phyloP scores from a whole-genome alignment of 2,113 vertebrate genomes.

The Anarrhichthys ocellatus region DNA sequence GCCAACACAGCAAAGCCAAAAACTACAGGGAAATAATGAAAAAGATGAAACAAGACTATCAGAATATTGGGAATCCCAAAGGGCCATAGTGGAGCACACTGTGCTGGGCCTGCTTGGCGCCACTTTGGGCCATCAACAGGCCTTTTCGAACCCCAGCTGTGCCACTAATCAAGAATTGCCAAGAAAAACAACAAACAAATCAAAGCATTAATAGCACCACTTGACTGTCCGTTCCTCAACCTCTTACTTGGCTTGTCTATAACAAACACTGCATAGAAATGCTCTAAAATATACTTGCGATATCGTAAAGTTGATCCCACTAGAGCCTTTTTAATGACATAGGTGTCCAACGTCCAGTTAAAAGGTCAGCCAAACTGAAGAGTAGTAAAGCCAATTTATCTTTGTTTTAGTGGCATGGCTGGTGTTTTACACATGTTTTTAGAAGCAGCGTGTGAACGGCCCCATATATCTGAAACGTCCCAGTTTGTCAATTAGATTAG shows the following conservation, averaged over 20 bases:
- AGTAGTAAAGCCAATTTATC: too few relatives aligned
- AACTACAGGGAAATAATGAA: background rate
- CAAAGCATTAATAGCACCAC: background rate
- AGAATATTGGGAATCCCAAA: background rate
- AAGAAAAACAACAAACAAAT: background rate
- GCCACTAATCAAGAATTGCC: background rate
- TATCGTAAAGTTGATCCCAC: background rate
- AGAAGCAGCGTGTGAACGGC: too few relatives aligned
- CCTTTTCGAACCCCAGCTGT: background rate
- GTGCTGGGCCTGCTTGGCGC: background rate
- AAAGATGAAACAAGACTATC: background rate
- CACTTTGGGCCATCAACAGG: background rate
- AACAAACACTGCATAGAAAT: background rate
- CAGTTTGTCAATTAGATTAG: background rate
- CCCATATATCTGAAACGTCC: background rate
- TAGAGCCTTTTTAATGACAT: background rate
- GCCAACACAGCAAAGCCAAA: background rate
- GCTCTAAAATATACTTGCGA: background rate
- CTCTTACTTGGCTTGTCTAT: background rate
- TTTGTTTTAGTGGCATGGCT: too few relatives aligned
- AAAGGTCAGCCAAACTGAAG: too few relatives aligned
- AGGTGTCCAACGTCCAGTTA: background rate
- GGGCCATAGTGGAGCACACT: background rate
- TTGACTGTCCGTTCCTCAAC: background rate
- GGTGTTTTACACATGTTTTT: too few relatives aligned